Evolutionary conservation across 23 tunicate genomes (phyloP), one percentile per base, ranked within the genome.

Genomic region (Clavelina lepadiformis): DNA sequence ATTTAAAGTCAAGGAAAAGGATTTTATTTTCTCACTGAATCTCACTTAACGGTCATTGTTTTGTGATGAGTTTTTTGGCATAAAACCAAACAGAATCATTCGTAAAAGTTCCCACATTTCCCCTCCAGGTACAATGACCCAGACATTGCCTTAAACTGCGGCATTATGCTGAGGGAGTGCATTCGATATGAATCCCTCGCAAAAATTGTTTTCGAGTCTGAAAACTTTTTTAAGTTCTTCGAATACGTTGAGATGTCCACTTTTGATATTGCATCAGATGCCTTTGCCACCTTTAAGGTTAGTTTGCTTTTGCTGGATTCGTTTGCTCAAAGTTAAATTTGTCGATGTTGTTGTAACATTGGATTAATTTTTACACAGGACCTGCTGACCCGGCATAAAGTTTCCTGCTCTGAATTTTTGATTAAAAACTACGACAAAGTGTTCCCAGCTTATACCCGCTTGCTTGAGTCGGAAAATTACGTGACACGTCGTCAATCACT

Each of bases 241-340:
- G 82, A 79, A 25, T 85, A 80, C 32, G 98, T 93, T 46, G 93
- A 93, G 33, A 32, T 78, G 61, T 85, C 93, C 19, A 85, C 98
- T 4, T 93, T 93, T 54, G 98, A 93, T 53, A 93, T 93, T 23
- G 95, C 98, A 19, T 93, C 98, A 11, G 98, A 93, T 79, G 98
- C 98, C 15, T 93, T 93, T 68, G 83, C 93, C 13, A 93, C 98
- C 1, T 93, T 93, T 56, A 93, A 85, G 94, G 98, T 93, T n/a
- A n/a, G n/a, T n/a, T n/a, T n/a, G n/a, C n/a, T n/a, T n/a, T n/a
- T n/a, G n/a, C n/a, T n/a, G n/a, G n/a, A n/a, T n/a, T n/a, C n/a
- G n/a, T n/a, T n/a, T n/a, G n/a, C n/a, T n/a, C n/a, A n/a, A n/a
- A n/a, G n/a, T n/a, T n/a, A n/a, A n/a, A n/a, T n/a, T n/a, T n/a